Percentiles rank a stretch among this genome's conserved stretches.
Conservation (phyloP, 2,113 vertebrate species). For the Catharus minimus region DNA sequence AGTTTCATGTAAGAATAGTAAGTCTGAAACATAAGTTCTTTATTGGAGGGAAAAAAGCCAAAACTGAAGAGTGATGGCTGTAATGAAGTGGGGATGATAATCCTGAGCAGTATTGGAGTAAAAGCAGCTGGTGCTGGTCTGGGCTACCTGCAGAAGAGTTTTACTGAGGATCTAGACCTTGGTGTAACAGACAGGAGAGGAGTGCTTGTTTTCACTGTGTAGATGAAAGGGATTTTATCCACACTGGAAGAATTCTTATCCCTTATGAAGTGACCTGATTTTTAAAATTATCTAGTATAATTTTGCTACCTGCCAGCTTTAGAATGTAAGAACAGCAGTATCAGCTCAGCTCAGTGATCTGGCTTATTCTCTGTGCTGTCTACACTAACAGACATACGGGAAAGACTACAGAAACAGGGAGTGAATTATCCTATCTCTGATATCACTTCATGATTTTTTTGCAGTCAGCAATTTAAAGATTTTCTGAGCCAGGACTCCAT, state of each 20-base stretch:
- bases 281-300: neutral
- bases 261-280: constrained; percentile 3
- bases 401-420: neutral
- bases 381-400: neutral
- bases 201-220: neutral
- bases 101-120: neutral
- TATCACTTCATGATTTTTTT: neutral
- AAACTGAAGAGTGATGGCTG: neutral
- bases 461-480: neutral
- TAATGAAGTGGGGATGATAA: neutral
- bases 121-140: neutral
- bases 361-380: neutral
- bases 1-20: neutral
- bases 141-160: neutral
- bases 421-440: neutral
- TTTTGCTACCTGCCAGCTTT: neutral
- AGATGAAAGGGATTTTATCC: neutral
- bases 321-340: neutral
- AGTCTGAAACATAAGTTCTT: neutral
- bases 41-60: neutral
- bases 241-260: neutral
- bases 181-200: neutral
- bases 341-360: neutral
- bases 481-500: neutral
- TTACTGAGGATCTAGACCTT: neutral